These are phyloP conservation scores for Oxyteleia sp. DNA, from an alignment of 2,888 invertebrate genomes.

Conservation along the genomic window DNA sequence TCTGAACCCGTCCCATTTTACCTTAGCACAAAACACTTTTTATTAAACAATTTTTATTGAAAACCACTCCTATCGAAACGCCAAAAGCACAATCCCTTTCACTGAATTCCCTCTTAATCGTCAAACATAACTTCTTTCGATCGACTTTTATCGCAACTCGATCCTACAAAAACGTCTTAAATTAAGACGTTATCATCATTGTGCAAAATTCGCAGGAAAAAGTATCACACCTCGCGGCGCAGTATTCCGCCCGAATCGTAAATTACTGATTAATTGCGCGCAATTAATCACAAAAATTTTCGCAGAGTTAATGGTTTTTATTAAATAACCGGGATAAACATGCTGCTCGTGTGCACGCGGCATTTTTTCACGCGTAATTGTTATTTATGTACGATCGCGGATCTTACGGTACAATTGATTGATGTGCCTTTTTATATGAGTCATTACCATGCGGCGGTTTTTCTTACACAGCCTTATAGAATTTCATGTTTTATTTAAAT, in stretches of 20 bases:
- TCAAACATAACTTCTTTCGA: background rate
- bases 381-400: constrained; percentile 61
- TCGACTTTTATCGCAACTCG: background rate
- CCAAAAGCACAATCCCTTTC: no score
- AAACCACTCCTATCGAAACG: no score
- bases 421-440: constrained; percentile 63
- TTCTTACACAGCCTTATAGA: constrained; percentile 51
- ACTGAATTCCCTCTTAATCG: no score
- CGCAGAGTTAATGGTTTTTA: constrained; percentile 11
- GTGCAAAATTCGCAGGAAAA: constrained; percentile 26
- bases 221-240: background rate
- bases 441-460: constrained; percentile 63
- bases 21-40: no score
- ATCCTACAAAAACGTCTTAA: background rate
- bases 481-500: constrained; percentile 66
- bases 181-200: background rate
- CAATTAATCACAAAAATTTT: constrained; percentile 41
- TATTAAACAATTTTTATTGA: no score
- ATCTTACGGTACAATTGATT: constrained; percentile 67
- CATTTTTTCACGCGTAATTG: constrained; percentile 53
- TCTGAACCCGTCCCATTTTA: no score
- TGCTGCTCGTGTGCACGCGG: constrained; percentile 17
- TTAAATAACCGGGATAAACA: constrained; percentile 23
- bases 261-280: constrained; percentile 28
- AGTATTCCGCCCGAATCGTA: background rate